These are phyloP conservation scores for Lethocerus indicus DNA, from an alignment of 1,140 invertebrate genomes.

Conservation along the genomic window DNA sequence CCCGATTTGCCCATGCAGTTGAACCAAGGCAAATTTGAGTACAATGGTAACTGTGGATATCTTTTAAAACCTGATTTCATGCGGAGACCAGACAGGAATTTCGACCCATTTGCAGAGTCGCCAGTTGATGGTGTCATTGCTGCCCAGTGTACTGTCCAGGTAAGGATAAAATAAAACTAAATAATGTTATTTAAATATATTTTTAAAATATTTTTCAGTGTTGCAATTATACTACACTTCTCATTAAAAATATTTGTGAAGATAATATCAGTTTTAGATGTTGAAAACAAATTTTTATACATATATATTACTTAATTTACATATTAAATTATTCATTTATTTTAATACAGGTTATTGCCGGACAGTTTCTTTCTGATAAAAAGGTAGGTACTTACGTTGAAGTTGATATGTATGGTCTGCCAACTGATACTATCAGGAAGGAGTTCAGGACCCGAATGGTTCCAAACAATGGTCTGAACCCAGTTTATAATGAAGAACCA, in stretches of 20 bases:
- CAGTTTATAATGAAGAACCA: constrained; percentile 94
- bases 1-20: constrained; percentile 98
- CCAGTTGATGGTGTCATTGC: constrained; percentile 99
- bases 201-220: not conserved
- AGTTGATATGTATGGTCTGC: constrained; percentile 99
- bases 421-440: constrained; percentile 96
- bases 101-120: constrained; percentile 98
- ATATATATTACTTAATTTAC: not conserved
- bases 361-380: constrained; percentile 98
- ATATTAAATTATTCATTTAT: not conserved
- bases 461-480: constrained; percentile 92
- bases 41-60: constrained; percentile 93
- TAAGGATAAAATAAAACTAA: constrained; percentile 24
- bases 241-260: not conserved
- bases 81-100: constrained; percentile 85
- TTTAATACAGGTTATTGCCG: constrained; percentile 77
- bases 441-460: constrained; percentile 94
- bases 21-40: constrained; percentile 99
- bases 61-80: constrained; percentile 98
- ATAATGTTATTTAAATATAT: not conserved
- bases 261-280: not conserved
- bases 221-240: not conserved
- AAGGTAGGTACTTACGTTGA: constrained; percentile 98
- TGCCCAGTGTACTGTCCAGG: constrained; percentile 92
- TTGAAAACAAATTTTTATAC: not conserved